Evolutionary conservation across 1,140 invertebrate genomes (phyloP).

Genomic region (Coptotermes formosanus): DNA sequence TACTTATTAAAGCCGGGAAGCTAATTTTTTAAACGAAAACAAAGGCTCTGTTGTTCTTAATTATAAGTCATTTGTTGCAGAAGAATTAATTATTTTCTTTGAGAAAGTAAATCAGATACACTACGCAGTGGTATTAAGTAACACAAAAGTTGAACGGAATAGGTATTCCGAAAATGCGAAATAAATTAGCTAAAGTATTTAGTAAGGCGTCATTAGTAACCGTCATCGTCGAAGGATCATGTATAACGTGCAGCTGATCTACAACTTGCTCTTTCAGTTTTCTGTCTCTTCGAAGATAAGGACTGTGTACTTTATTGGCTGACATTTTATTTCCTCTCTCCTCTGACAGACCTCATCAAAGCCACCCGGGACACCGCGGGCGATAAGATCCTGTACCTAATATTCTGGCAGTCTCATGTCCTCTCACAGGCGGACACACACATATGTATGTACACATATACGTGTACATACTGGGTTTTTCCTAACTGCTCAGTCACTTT

Average conservation of each 20-base stretch:
- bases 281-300: background rate
- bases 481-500: too few species aligned
- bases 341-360: background rate
- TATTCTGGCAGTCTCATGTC: background rate
- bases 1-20: too few species aligned
- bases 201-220: background rate
- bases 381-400: background rate
- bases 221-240: background rate
- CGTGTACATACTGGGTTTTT: too few species aligned
- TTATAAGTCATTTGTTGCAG: background rate
- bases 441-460: too few species aligned
- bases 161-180: background rate
- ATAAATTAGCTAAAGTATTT: background rate
- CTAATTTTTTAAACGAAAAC: background rate
- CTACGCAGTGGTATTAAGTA: background rate
- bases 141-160: background rate
- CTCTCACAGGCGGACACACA: background rate
- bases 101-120: background rate
- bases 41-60: background rate
- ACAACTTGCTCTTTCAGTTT: background rate
- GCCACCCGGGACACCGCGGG: background rate
- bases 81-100: background rate
- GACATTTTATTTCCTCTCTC: background rate
- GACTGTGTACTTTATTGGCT: background rate
- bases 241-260: background rate